Base-by-base conservation (phyloP, 2,113 vertebrate genomes). In the Rhadina sibilatrix region DNA sequence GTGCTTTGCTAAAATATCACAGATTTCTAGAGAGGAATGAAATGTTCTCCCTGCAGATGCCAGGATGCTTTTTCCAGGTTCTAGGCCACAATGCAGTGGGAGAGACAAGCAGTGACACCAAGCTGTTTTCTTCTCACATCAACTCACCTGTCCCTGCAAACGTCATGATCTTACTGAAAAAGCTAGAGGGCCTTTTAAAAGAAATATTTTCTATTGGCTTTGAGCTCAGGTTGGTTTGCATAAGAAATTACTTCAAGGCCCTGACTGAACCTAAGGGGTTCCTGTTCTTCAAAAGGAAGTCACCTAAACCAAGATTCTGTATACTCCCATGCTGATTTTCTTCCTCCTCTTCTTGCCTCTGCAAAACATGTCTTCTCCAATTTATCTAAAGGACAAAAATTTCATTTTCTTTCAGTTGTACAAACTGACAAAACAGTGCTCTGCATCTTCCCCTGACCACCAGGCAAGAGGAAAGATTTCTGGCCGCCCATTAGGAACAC, bases 401-500 rank as follows among this genome's bases (percentile, higher is more conserved):
- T 23, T 18, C 31, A 27, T 94, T 84, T 93, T 72, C 46, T 61
- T 76, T 65, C 19, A 88, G 46, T 37, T 49, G 17, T 44, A 46
- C 22, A 76, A 89, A 46, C 52, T 9, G 35, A 47, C 33, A 31
- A 71, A 30, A 40, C 89, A 89, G 60, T 0, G 11, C n/a, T 90
- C 61, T 57, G 28, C 54, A 27, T 90, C 59, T 88, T 88, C 7
- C 56, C 70, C 37, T 89, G 90, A 92, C 79, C 94, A 94, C 85
- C 59, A 10, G 20, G 92, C 78, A 91, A 76, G 90, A 91, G 64
- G 52, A 87, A 82, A 69, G 66, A 35, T 76, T 91, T 65, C 82
- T 96, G 85, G 78, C 90, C 22, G n/a, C 37, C 70, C 37, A 49
- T 79, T 57, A 93, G 82, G 92, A 93, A 93, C 92, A 95, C 82